Evolutionary conservation across 2,797 vertebrate genomes (phyloP), one percentile per base, ranked within the genome.

Genomic region (Podarcis lilfordi): DNA sequence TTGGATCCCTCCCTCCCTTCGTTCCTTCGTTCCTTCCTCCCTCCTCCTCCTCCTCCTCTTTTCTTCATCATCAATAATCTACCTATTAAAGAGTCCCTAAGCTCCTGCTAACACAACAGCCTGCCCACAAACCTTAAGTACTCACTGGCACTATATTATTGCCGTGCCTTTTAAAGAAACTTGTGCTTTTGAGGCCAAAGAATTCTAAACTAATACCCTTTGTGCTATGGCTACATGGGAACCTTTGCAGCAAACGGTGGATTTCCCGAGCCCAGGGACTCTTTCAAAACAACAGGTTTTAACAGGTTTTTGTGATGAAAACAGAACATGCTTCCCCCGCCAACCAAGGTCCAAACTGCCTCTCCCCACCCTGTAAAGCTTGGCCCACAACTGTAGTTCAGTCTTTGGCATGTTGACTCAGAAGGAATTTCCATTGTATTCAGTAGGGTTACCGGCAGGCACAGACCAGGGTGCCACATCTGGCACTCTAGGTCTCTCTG

Each of bases 41-140:
- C 32, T 37, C 37, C 3, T 40, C 40, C 4, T 40, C 37, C 37
- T 37, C 3, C 37, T 37, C 37, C 37, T 37, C 3, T 3, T 3
- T 37, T 3, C 3, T 37, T 43, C 40, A 8, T 43, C 40, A 43
- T 43, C 43, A 43, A 8, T 8, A 43, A 8, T 43, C 7, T 94
- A 86, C 92, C 92, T 91, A 88, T 50, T 89, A 91, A 95, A 82
- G 88, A 84, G 75, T 85, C 90, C 91, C 88, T 91, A 83, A 93
- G 83, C 88, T 72, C 84, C 87, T 78, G 29, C 84, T 88, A 92
- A 19, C 2, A 21, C 43, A 88, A 94, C 4, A 90, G 83, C 85
- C 68, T 81, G 81, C 35, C 68, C 84, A 86, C 82, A 92, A 92
- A 89, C 55, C 25, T 68, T 90, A 93, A 90, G 50, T 71, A 92